phyloP scores from a whole-genome alignment of 2,797 vertebrate genomes.

The Tamandua tetradactyla region DNA sequence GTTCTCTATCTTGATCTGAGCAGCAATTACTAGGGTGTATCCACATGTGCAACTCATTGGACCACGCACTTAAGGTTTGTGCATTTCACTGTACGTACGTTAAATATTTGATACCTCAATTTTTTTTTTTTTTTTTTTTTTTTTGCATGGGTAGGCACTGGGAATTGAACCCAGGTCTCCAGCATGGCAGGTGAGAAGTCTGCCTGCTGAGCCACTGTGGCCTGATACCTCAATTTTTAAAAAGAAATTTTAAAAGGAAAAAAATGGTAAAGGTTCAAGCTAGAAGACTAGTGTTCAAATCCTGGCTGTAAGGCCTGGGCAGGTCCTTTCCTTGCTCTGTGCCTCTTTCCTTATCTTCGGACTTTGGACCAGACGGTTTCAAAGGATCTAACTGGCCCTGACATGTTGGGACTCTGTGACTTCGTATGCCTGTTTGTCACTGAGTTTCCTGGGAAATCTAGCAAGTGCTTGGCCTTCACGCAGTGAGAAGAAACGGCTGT shows the following conservation, averaged over 20 bases:
- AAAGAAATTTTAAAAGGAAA: not conserved
- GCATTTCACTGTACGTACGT: not conserved
- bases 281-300: not conserved
- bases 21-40: not conserved
- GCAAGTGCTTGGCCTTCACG: constrained; percentile 5
- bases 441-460: constrained; percentile 57
- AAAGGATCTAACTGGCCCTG: constrained; percentile 1
- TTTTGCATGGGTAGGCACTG: too few relatives aligned
- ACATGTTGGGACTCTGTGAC: not conserved
- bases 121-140: too few relatives aligned
- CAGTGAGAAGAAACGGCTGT: constrained; percentile 41
- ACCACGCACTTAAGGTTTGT: not conserved
- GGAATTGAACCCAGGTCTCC: too few relatives aligned
- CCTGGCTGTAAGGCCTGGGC: not conserved
- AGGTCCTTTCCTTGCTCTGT: not conserved
- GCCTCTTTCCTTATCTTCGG: not conserved
- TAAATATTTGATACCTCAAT: not conserved
- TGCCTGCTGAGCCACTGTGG: too few relatives aligned
- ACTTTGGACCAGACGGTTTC: not conserved
- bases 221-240: not conserved
- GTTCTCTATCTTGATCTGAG: not conserved
- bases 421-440: constrained; percentile 58
- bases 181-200: too few relatives aligned
- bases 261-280: not conserved
- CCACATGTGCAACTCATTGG: not conserved